Evolutionary conservation across 2,888 invertebrate species (phyloP).

Genomic region (Bursaphelenchus okinawaensis): DNA sequence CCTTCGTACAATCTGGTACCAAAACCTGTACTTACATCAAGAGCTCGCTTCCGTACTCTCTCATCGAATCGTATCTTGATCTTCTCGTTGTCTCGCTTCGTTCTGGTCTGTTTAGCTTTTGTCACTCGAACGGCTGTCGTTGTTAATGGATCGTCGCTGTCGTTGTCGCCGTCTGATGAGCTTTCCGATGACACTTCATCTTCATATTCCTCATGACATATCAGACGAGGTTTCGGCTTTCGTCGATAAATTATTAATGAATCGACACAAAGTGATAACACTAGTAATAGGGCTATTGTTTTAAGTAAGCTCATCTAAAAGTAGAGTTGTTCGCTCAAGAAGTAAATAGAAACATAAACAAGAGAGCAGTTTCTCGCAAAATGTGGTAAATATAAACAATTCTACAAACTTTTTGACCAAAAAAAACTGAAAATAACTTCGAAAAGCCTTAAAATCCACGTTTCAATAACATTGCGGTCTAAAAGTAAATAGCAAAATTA

Average conservation of each 20-base stretch:
- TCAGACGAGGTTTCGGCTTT: conserved; percentile 29
- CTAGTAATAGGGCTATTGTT: not conserved
- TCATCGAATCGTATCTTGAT: not conserved
- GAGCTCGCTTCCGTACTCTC: not conserved
- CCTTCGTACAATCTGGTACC: too few relatives aligned
- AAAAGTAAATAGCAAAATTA: too few relatives aligned
- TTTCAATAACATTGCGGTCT: too few relatives aligned
- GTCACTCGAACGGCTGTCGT: not conserved
- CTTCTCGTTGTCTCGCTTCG: not conserved
- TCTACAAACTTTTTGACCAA: too few relatives aligned
- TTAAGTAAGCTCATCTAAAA: too few relatives aligned
- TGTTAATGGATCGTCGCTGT: not conserved
- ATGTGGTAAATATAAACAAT: too few relatives aligned
- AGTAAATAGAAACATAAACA: too few relatives aligned
- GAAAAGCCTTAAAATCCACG: too few relatives aligned
- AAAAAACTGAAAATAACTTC: too few relatives aligned
- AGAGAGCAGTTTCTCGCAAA: too few relatives aligned
- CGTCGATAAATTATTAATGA: conserved; percentile 27
- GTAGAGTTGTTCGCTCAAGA: too few relatives aligned
- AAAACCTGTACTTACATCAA: too few relatives aligned
- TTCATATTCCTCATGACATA: conserved; percentile 27
- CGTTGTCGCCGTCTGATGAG: not conserved
- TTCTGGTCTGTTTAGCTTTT: not conserved
- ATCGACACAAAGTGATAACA: not conserved
- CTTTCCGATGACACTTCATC: not conserved